Evolutionary conservation across 92 coral and sea anemone species (phyloP).

Genomic region (Zoanthus solanderi): DNA sequence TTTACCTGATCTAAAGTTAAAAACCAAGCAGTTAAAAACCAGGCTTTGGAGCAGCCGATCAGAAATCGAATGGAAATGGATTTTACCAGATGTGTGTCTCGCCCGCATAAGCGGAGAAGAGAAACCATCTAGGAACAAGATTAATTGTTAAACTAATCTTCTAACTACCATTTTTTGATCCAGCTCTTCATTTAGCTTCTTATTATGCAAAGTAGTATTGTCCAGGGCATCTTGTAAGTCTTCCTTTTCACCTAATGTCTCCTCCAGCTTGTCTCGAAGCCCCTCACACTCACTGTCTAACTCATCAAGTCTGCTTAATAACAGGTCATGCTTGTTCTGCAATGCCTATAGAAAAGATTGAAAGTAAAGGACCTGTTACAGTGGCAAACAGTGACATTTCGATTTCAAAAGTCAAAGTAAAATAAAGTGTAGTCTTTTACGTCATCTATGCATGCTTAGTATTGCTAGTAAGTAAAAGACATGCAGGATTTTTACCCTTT

Average conservation of each 20-base stretch:
- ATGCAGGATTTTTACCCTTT: too few relatives aligned
- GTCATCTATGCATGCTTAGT: too few relatives aligned
- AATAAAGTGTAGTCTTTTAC: too few relatives aligned
- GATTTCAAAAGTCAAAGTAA: too few relatives aligned
- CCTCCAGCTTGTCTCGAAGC: conserved; percentile 81
- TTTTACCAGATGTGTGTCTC: too few relatives aligned
- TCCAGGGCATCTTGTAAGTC: conserved; percentile 84
- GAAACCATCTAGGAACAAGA: not conserved
- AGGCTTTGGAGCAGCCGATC: too few relatives aligned
- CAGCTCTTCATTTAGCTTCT: conserved; percentile 69
- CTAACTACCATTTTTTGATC: conserved; percentile 77
- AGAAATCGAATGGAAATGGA: too few relatives aligned
- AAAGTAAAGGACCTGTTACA: not conserved
- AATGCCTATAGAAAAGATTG: conserved; percentile 69
- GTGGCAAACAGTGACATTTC: not conserved
- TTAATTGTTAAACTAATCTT: not conserved
- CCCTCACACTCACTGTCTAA: conserved; percentile 92
- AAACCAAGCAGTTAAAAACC: too few relatives aligned
- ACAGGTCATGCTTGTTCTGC: conserved; percentile 91
- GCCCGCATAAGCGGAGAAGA: too few relatives aligned
- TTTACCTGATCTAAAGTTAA: too few relatives aligned
- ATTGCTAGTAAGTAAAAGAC: too few relatives aligned
- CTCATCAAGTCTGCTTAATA: conserved; percentile 90
- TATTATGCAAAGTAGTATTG: conserved; percentile 57
- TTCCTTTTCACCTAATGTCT: conserved; percentile 84